Percentiles rank a stretch among this genome's conserved stretches.
Conservation (phyloP, 1,140 invertebrate species). For the Drosophila obscura region DNA sequence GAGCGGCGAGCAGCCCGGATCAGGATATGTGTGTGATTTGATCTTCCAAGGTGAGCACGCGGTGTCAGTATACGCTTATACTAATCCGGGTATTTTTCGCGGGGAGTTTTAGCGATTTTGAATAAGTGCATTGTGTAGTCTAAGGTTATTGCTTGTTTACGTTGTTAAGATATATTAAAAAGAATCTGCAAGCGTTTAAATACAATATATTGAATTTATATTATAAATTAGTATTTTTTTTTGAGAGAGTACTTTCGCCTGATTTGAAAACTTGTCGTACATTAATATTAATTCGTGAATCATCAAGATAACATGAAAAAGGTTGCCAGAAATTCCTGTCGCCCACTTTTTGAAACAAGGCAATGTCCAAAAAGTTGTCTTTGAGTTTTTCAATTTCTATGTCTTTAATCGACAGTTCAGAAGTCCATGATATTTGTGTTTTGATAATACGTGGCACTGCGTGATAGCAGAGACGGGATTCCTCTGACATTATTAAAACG, state of each 20-base stretch:
- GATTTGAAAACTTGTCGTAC: conserved; percentile 88
- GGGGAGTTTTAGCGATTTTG: no score
- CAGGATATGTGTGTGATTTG: no score
- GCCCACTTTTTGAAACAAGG: conserved; percentile 64
- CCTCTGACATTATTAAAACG: conserved; percentile 92
- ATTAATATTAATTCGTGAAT: conserved; percentile 91
- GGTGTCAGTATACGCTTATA: no score
- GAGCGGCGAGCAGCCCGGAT: no score
- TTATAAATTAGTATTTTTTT: no score
- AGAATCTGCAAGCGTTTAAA: no score
- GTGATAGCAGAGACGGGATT: conserved; percentile 91
- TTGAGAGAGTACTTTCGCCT: not conserved
- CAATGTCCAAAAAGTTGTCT: conserved; percentile 34
- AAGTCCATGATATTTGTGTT: conserved; percentile 85
- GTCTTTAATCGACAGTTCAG: conserved; percentile 11
- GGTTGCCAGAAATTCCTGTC: conserved; percentile 85
- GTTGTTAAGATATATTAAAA: no score
- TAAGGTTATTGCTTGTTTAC: no score
- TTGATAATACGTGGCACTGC: conserved; percentile 91
- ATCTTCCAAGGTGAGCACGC: no score
- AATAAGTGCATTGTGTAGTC: no score
- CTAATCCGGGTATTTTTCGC: no score
- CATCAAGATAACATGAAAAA: conserved; percentile 85
- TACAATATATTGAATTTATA: not conserved
- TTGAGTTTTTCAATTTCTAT: conserved; percentile 13